Evolutionary conservation across 2,113 vertebrate species (phyloP).

Genomic region (Antechinus stuartii): DNA sequence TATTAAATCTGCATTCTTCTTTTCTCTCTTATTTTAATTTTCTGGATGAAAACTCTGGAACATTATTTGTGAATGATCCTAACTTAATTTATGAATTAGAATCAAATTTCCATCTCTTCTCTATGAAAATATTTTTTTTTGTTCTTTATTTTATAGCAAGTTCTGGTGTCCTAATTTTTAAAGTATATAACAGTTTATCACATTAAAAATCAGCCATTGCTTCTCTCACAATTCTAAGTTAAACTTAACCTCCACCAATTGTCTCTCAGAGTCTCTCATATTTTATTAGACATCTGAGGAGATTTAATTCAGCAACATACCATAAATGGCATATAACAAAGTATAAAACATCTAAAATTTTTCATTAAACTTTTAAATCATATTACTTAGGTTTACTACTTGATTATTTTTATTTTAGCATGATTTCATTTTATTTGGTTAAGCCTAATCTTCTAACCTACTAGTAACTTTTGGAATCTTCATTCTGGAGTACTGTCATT

Average conservation of each 20-base stretch:
- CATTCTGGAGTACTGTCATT: neutral
- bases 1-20: neutral
- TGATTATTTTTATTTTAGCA: neutral
- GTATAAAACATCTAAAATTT: neutral
- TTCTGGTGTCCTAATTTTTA: neutral
- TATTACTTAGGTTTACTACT: neutral
- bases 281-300: neutral
- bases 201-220: neutral
- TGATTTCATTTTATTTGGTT: neutral
- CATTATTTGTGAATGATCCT: neutral
- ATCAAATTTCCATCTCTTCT: neutral
- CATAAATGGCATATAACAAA: neutral
- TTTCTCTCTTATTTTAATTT: neutral
- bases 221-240: neutral
- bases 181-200: neutral
- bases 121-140: neutral
- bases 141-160: neutral
- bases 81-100: neutral
- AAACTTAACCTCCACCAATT: neutral
- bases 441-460: neutral
- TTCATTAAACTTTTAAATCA: neutral
- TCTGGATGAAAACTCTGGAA: neutral
- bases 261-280: neutral
- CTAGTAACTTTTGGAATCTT: neutral
- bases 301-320: neutral